phyloP scores from a whole-genome alignment of 2,888 invertebrate species.

The Fissipunctia ypsillon region DNA sequence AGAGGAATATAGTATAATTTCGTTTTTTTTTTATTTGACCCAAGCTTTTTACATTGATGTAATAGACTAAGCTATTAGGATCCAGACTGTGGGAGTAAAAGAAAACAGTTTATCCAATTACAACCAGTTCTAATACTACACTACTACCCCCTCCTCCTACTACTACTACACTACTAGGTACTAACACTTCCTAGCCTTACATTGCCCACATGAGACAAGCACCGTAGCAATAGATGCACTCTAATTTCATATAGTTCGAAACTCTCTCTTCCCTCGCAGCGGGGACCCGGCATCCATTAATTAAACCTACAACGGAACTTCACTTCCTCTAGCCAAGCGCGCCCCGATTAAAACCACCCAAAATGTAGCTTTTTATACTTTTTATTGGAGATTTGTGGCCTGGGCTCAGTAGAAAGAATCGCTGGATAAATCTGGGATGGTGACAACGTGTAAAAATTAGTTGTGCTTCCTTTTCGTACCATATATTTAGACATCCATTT shows the following conservation, averaged over 20 bases:
- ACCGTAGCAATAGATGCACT: slow-evolving; percentile 18
- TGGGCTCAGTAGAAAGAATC: slow-evolving; percentile 10
- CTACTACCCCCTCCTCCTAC: too few relatives aligned
- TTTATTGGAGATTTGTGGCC: slow-evolving; percentile 47
- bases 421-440: slow-evolving; percentile 2
- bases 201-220: slow-evolving; percentile 6
- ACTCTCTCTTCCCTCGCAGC: slow-evolving; percentile 45
- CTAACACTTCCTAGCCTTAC: not conserved
- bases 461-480: not conserved
- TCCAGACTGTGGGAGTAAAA: not conserved
- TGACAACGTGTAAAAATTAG: slow-evolving; percentile 27
- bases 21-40: not conserved
- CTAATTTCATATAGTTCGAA: slow-evolving; percentile 40
- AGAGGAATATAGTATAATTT: too few relatives aligned
- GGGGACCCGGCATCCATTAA: slow-evolving; percentile 61
- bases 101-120: not conserved
- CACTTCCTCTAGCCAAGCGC: slow-evolving; percentile 66
- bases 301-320: slow-evolving; percentile 68
- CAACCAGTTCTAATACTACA: not conserved
- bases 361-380: slow-evolving; percentile 54
- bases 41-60: not conserved
- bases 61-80: not conserved
- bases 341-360: slow-evolving; percentile 63
- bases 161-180: too few relatives aligned
- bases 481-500: not conserved